These are phyloP conservation scores for Diachrysia chrysitis DNA, from an alignment of 2,888 invertebrate species.

Conservation along the genomic window DNA sequence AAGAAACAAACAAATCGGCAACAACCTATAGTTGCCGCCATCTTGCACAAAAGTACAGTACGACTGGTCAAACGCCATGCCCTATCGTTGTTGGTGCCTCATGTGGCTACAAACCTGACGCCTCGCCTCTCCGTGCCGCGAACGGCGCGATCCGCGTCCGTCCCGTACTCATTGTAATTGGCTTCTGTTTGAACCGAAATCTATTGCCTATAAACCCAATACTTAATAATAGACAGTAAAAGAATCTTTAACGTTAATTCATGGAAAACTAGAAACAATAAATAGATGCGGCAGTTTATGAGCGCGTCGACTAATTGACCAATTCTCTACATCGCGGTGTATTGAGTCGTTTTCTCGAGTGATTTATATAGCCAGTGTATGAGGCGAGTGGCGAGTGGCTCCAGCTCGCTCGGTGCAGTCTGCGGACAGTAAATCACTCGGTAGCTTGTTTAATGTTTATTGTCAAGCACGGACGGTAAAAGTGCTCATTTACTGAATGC, in stretches of 20 bases:
- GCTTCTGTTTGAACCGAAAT: neutral
- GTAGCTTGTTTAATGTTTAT: constrained; percentile 17
- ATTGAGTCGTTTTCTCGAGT: constrained; percentile 31
- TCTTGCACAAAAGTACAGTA: no score
- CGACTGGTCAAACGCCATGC: no score
- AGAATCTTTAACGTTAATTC: constrained; percentile 28
- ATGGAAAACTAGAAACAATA: constrained; percentile 25
- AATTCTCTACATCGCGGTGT: constrained; percentile 16
- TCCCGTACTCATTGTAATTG: no score
- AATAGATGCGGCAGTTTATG: constrained; percentile 28
- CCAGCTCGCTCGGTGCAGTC: neutral
- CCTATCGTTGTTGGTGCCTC: no score
- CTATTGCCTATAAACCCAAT: neutral
- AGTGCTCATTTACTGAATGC: constrained; percentile 15
- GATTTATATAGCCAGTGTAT: constrained; percentile 19
- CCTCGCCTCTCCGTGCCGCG: no score
- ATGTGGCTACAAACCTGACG: no score
- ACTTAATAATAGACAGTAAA: constrained; percentile 41
- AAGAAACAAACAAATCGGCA: no score
- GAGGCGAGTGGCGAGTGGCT: neutral
- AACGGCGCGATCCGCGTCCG: no score
- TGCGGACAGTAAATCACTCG: constrained; percentile 25
- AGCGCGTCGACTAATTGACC: constrained; percentile 18
- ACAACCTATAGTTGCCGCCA: no score
- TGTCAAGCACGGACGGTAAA: constrained; percentile 23